Evolutionary conservation across 1,140 invertebrate genomes (phyloP), one percentile per base, ranked within the genome.

Genomic region (Orchestia grillus): DNA sequence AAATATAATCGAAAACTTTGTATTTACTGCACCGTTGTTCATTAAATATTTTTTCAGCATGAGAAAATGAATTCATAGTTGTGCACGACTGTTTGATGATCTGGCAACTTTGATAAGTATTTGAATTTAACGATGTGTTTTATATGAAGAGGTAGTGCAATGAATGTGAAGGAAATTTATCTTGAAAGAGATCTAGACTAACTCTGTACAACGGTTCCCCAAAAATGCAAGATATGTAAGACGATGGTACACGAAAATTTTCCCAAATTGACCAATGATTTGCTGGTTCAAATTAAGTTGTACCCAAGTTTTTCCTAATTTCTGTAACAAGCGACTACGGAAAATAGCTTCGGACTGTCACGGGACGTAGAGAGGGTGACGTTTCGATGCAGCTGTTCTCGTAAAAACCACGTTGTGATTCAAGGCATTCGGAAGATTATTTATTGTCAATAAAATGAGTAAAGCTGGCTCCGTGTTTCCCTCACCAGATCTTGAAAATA

Each of bases 371-470:
- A 42, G 8, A 16, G 43, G n/a, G 88, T 44, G 88, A 41, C 62
- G 62, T 77, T 36, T 23, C 11, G 62, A 36, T 77, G 28, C 62
- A 77, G 62, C 62, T 77, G 62, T 28, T 44, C 88, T 90, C 4
- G 4, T 90, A 15, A 41, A 23, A 90, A 90, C 43, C 88, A 43
- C 8, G 42, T 42, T 90, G 88, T 90, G 88, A 90, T 1, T 3
- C 42, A 90, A 90, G 43, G 28, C 62, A 90, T 90, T 90, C 15
- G 41, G 88, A 90, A 90, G 42, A 90, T 42, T 90, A 90, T 90
- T 90, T 90, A 90, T 90, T 90, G 88, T 42, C 4, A 90, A 90
- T 90, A 90, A 90, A 90, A 90, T 44, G 88, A 42, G 88, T 90
- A 90, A 90, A 44, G 88, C 88, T 90, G 88, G 43, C 4, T 28